A percentile compares a stretch with the other conserved stretches of the same genome.
These are phyloP conservation scores for Hypothenemus hampei DNA, from an alignment of 1,140 invertebrate species.

Conservation along the genomic window DNA sequence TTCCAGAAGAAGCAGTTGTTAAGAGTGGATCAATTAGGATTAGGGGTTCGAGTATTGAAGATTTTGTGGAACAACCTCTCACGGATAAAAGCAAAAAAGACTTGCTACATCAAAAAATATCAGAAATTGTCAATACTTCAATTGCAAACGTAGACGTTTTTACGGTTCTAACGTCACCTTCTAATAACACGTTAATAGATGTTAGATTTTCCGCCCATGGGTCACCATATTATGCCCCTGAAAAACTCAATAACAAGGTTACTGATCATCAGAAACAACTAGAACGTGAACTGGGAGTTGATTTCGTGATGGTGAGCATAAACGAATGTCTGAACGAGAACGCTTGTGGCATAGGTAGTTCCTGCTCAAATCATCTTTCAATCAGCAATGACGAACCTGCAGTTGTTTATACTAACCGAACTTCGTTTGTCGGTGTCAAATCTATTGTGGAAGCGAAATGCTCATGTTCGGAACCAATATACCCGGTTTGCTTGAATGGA, in stretches of 20 bases:
- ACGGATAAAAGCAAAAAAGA: constrained; percentile 77
- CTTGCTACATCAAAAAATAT: constrained; percentile 60
- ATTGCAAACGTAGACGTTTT: constrained; percentile 87
- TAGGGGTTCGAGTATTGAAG: constrained; percentile 71
- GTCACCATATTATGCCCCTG: constrained; percentile 82
- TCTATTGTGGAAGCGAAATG: constrained; percentile 75
- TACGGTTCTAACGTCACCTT: constrained; percentile 70
- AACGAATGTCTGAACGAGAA: constrained; percentile 79
- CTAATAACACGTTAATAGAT: constrained; percentile 61
- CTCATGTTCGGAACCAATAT: constrained; percentile 39
- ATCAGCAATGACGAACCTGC: constrained; percentile 63
- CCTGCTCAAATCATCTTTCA: constrained; percentile 68
- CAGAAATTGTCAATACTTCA: constrained; percentile 69
- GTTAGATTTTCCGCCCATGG: constrained; percentile 88
- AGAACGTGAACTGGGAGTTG: constrained; percentile 63
- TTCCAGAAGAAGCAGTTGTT: constrained; percentile 83
- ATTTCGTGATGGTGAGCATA: constrained; percentile 80
- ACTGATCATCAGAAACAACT: constrained; percentile 53
- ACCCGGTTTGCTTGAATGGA: constrained; percentile 64
- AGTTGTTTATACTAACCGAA: constrained; percentile 81
- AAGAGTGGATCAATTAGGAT: constrained; percentile 88
- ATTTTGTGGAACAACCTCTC: constrained; percentile 72
- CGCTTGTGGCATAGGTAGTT: constrained; percentile 56
- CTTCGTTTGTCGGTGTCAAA: constrained; percentile 82
- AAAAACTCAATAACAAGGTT: constrained; percentile 74